Evolutionary conservation across 2,888 invertebrate species (phyloP).

Genomic region (Aricia artaxerxes): DNA sequence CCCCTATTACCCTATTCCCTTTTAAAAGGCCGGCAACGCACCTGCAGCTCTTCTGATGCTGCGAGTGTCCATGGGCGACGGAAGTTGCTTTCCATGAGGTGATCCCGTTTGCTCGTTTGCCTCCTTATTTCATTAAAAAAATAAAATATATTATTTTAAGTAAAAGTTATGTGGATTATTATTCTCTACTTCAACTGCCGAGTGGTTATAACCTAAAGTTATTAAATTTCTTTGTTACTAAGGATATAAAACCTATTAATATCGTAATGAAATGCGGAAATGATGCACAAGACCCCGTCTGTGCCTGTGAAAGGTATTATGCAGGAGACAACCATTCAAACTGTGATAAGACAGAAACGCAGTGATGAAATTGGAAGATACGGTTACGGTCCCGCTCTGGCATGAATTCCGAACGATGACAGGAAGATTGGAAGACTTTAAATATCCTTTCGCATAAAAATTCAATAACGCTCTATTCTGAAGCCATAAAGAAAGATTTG

Average conservation of each 20-base stretch:
- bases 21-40: too few species aligned
- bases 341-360: constrained; percentile 13
- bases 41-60: too few species aligned
- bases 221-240: too few species aligned
- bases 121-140: too few species aligned
- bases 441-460: constrained; percentile 17
- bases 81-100: too few species aligned
- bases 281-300: neutral
- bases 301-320: neutral
- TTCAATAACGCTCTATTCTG: neutral
- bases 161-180: too few species aligned
- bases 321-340: constrained; percentile 18
- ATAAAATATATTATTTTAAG: too few species aligned
- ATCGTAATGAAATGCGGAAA: neutral
- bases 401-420: constrained; percentile 3
- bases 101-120: too few species aligned
- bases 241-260: neutral
- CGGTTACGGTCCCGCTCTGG: neutral
- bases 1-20: too few species aligned
- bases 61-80: too few species aligned
- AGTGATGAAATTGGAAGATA: constrained; percentile 22
- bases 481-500: neutral
- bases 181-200: too few species aligned
- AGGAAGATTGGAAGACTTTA: constrained; percentile 21
- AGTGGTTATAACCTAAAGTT: too few species aligned